Base-by-base conservation (phyloP, 2,113 vertebrate species). In the Hepsetus odoe region DNA sequence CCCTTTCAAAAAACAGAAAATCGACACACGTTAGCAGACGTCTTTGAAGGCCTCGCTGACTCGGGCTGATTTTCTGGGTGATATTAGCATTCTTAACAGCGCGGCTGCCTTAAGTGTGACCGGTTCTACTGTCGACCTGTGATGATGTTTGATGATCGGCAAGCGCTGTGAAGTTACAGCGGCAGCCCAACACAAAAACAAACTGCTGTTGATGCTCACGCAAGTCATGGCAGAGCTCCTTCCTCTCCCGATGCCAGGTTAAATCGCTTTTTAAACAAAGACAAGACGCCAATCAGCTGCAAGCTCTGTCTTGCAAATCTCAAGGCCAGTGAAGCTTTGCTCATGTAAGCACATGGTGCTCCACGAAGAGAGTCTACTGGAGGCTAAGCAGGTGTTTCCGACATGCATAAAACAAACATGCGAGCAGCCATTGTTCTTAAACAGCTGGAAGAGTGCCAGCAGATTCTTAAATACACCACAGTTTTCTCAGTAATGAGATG, bases 1-100 rank as follows among this genome's bases (percentile, higher is more conserved):
- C 97, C 98, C 97, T 99, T 90, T 88, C 85, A 40, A 49, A 51
- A 74, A 82, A 53, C 10, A 79, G 79, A 24, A 58, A 11, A 38
- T 18, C 12, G 33, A 69, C 44, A 74, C 42, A 56, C 16, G 18
- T 8, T 16, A 10, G 5, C 9, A 70, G 26, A 18, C 30, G 70
- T 32, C 5, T 14, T 32, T 1, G 13, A 32, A 61, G 20, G 28
- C 30, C 32, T 32, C 51, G 11, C n/a, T 24, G 51, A 24, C 18
- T n/a, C 7, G 22, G 7, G 10, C n/a, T 18, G 33, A 10, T 35
- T 64, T 35, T 9, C 5, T 6, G 1, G 8, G 13, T 28, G 26
- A 16, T 32, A 61, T 30, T 14, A 35, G 30, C 1, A n/a, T 32
- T 33, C 14, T n/a, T 1, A 33, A 13, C 58, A 18, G 1, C 18